Conservation (phyloP, 1,140 invertebrate genomes). For the Brachystomella parvula region DNA sequence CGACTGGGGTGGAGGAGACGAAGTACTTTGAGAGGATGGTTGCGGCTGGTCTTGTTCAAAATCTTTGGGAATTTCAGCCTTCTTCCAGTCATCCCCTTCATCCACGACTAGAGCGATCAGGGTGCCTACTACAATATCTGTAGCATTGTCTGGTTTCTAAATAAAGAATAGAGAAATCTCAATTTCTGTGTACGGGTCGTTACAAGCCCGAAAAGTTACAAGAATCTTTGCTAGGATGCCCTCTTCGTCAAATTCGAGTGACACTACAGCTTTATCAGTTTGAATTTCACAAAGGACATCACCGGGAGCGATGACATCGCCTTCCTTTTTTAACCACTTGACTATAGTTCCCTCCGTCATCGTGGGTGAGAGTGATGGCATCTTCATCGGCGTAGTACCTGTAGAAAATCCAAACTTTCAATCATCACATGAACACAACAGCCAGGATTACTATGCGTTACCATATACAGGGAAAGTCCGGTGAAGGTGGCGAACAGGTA, state of each 20-base stretch:
- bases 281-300: constrained; percentile 57
- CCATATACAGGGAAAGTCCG: not conserved
- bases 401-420: not conserved
- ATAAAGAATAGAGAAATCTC: constrained; percentile 18
- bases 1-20: not conserved
- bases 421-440: not conserved
- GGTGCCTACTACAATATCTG: constrained; percentile 75
- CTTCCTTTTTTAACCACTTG: constrained; percentile 56
- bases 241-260: constrained; percentile 53
- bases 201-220: constrained; percentile 39
- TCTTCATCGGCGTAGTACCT: constrained; percentile 40
- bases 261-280: constrained; percentile 55
- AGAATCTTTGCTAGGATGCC: constrained; percentile 55
- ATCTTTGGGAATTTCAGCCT: constrained; percentile 59
- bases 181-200: not conserved
- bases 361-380: constrained; percentile 56
- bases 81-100: constrained; percentile 63
- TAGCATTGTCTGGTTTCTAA: constrained; percentile 61
- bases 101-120: constrained; percentile 81
- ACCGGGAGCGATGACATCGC: constrained; percentile 50
- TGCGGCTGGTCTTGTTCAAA: not conserved
- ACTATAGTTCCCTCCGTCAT: constrained; percentile 56
- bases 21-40: not conserved
- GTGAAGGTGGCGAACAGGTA: not conserved
- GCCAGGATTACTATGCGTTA: not conserved